These are phyloP conservation scores for Myotis davidii DNA, from an alignment of 2,113 vertebrate species.

Conservation along the genomic window DNA sequence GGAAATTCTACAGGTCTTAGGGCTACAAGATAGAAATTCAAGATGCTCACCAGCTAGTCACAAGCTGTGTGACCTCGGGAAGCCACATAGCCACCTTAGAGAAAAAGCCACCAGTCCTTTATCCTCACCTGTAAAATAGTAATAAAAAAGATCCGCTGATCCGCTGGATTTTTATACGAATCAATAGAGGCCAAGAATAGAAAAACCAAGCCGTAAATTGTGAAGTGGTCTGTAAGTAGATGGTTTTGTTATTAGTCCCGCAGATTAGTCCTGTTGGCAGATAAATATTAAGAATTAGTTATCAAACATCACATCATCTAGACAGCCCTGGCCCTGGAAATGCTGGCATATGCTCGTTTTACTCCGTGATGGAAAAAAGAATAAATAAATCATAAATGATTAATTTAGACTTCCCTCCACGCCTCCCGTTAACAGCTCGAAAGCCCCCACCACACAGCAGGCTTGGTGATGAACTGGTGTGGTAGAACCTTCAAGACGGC, in stretches of 20 bases:
- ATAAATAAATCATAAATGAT: constrained; percentile 92
- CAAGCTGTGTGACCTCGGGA: not conserved
- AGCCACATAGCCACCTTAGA: not conserved
- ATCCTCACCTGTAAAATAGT: not conserved
- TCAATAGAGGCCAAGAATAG: constrained; percentile 26
- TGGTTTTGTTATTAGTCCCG: not conserved
- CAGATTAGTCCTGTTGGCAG: constrained; percentile 26
- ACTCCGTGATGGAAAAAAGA: constrained; percentile 82
- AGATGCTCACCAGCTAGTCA: not conserved
- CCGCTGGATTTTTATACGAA: constrained; percentile 35
- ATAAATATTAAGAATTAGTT: constrained; percentile 76
- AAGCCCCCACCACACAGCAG: constrained; percentile 88
- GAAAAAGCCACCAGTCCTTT: not conserved
- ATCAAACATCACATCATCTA: constrained; percentile 80
- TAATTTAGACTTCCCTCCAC: constrained; percentile 89
- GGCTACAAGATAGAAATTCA: not conserved
- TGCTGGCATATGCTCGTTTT: constrained; percentile 84
- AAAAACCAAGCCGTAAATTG: constrained; percentile 62
- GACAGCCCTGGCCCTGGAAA: constrained; percentile 79
- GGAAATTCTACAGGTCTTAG: not conserved
- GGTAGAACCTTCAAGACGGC: constrained; percentile 92
- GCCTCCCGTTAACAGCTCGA: constrained; percentile 88
- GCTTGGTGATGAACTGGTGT: constrained; percentile 90
- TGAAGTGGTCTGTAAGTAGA: constrained; percentile 55
- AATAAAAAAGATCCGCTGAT: not conserved